These are phyloP conservation scores for Tortrix viridana DNA, from an alignment of 2,888 invertebrate genomes.

Conservation along the genomic window DNA sequence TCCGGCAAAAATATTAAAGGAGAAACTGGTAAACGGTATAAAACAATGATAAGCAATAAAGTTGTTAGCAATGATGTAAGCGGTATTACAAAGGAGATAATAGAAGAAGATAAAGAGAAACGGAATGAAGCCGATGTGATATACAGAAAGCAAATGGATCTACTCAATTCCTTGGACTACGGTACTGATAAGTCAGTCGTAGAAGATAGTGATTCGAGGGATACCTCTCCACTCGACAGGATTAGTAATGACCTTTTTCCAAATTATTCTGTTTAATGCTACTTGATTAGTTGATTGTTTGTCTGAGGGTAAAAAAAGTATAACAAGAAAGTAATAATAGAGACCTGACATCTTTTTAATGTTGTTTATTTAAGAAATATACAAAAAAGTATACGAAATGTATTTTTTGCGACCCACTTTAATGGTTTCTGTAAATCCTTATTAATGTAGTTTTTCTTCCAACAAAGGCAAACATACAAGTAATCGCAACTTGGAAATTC, in stretches of 20 bases:
- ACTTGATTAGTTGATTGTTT: slow-evolving; percentile 2
- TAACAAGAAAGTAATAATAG: slow-evolving; percentile 30
- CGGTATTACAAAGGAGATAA: slow-evolving; percentile 49
- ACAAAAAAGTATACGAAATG: no score
- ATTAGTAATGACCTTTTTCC: slow-evolving; percentile 53
- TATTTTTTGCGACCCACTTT: no score
- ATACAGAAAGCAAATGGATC: slow-evolving; percentile 57
- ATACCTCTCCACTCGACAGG: slow-evolving; percentile 45
- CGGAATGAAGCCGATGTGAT: slow-evolving; percentile 49
- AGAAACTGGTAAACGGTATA: slow-evolving; percentile 7
- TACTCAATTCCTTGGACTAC: slow-evolving; percentile 67
- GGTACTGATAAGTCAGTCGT: slow-evolving; percentile 55
- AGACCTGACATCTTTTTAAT: no score
- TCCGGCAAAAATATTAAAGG: neutral
- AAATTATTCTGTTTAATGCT: slow-evolving; percentile 47
- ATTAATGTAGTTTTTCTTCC: no score
- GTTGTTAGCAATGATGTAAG: slow-evolving; percentile 46
- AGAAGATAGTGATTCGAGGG: slow-evolving; percentile 55
- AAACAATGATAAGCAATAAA: slow-evolving; percentile 18
- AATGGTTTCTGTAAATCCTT: no score
- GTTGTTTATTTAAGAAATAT: no score
- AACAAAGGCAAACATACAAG: no score
- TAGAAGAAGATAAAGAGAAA: slow-evolving; percentile 42
- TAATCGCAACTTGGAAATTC: no score
- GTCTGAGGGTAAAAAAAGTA: slow-evolving; percentile 1